These are phyloP conservation scores for Channa argus DNA, from an alignment of 2,113 vertebrate genomes.

Conservation along the genomic window DNA sequence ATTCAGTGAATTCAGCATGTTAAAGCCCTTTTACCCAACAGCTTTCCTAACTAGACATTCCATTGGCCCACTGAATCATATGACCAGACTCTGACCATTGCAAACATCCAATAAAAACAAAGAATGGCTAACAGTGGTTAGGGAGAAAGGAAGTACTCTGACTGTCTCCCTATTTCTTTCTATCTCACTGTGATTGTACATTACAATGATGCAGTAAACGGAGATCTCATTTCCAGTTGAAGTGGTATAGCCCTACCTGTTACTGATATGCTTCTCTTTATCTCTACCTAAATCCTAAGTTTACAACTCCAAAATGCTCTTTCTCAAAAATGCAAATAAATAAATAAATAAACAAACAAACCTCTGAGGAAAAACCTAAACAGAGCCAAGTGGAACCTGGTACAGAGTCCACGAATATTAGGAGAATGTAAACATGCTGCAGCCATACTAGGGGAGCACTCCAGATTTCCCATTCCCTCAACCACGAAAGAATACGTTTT, in stretches of 20 bases:
- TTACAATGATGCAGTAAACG: constrained; percentile 51
- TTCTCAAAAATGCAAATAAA: neutral
- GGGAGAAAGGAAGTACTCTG: constrained; percentile 56
- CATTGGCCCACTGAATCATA: constrained; percentile 73
- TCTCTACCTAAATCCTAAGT: constrained; percentile 7
- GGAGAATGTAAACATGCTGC: constrained; percentile 63
- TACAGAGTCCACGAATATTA: constrained; percentile 43
- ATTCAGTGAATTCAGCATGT: constrained; percentile 57
- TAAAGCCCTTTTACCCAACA: constrained; percentile 45
- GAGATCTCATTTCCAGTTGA: constrained; percentile 1
- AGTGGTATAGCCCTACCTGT: constrained; percentile 23
- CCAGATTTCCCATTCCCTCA: constrained; percentile 8
- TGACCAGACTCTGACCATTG: constrained; percentile 81
- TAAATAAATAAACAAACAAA: neutral
- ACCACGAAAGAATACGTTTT: constrained; percentile 24
- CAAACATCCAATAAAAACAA: constrained; percentile 72
- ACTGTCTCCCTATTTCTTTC: constrained; percentile 36
- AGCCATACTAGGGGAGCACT: constrained; percentile 1
- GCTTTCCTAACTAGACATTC: constrained; percentile 35
- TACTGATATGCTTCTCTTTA: constrained; percentile 12
- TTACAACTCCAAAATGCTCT: neutral
- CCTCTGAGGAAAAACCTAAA: constrained; percentile 15
- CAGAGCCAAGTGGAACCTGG: constrained; percentile 41
- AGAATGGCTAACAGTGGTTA: constrained; percentile 48
- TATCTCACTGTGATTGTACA: constrained; percentile 28